phyloP scores from a whole-genome alignment of 1,140 invertebrate species.

The Wasmannia auropunctata region DNA sequence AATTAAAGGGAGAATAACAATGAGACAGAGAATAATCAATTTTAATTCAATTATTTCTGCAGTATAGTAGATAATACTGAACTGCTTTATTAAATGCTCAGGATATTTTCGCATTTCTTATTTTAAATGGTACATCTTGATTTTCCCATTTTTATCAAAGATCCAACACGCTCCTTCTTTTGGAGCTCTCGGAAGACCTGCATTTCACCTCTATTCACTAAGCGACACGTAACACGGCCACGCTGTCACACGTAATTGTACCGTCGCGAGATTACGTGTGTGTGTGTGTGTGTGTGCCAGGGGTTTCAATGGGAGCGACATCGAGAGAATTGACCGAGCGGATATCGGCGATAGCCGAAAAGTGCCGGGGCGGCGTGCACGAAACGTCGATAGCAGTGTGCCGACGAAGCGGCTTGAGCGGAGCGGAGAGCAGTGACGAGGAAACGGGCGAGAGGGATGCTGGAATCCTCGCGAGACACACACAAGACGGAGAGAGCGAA shows the following conservation, averaged over 20 bases:
- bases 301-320: conserved; percentile 32
- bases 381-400: conserved; percentile 36
- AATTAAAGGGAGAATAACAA: not conserved
- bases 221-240: not conserved
- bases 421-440: not conserved
- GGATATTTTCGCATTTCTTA: not conserved
- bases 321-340: conserved; percentile 39
- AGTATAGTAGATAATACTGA: not conserved
- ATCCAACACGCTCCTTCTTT: not conserved
- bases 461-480: not conserved
- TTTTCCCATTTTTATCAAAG: not conserved
- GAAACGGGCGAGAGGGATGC: not conserved
- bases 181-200: not conserved
- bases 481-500: no score
- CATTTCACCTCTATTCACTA: not conserved
- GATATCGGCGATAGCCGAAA: conserved; percentile 38
- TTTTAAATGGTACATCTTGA: not conserved
- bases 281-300: not conserved
- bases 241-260: conserved; percentile 6
- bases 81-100: not conserved
- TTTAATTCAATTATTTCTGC: not conserved
- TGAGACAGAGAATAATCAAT: not conserved
- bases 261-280: conserved; percentile 36
- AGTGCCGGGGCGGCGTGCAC: conserved; percentile 24
- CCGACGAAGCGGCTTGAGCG: not conserved